Evolutionary conservation across 2,113 vertebrate genomes (phyloP), one percentile per base, ranked within the genome.

Genomic region (Leptosomus discolor): DNA sequence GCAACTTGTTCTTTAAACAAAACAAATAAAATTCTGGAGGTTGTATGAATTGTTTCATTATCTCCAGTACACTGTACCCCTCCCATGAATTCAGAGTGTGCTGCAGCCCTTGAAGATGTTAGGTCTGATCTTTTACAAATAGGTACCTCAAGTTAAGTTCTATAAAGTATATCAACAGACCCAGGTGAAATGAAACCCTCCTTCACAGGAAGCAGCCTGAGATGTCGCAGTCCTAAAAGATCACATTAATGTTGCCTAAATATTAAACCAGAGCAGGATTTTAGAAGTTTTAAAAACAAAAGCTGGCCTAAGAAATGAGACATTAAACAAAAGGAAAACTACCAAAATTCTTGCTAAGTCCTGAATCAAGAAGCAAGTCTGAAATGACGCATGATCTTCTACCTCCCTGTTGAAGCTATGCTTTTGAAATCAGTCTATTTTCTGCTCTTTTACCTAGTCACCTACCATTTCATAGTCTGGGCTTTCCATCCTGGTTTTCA

Each of bases 381-480:
- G 50, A 87, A 74, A 89, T 54, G 15, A 92, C 80, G 12, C 15
- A 48, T 34, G 39, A 60, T 46, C 18, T 70, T 36, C 15, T 57
- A 15, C 26, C 19, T 70, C 17, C 24, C 14, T 51, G 8, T 3
- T 22, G 34, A 74, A 80, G 29, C 45, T 69, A 70, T 29, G 17
- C 9, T 78, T 96, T 89, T 93, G 58, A 74, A 80, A 94, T 60
- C 14, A 51, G 53, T 41, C 27, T 70, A 30, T 70, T 90, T 93
- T 67, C 56, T 85, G 12, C 22, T 79, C 23, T 50, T 82, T 70
- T 48, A 64, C 15, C 39, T 58, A 61, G 63, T 30, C 41, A 94
- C 97, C 15, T 92, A 97, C 97, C 99, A 99, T 99, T 98, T 99
- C 99, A 20, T 99, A 99, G 96, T 99, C 99, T 3, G 99, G 99